Percentiles rank a stretch among this genome's conserved stretches.
Conservation (phyloP, 2,113 vertebrate species). For the Casuarius casuarius region DNA sequence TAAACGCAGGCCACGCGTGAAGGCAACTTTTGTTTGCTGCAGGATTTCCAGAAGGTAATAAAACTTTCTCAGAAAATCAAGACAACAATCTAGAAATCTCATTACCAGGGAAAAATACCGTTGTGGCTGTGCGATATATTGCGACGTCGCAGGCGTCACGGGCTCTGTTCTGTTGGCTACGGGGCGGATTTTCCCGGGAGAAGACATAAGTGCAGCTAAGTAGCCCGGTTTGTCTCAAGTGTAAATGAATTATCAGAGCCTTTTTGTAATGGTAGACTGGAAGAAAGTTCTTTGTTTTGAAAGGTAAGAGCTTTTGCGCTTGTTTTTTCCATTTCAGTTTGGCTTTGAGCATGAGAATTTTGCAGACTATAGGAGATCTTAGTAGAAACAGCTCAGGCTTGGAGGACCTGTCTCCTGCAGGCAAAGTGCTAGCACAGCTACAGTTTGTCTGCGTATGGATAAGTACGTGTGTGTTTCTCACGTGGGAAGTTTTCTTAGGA, state of each 20-base stretch:
- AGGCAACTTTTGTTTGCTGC: background rate
- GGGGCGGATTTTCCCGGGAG: background rate
- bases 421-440: background rate
- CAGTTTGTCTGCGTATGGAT: background rate
- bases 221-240: background rate
- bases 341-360: background rate
- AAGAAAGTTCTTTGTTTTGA: conserved; percentile 2
- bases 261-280: background rate
- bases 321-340: background rate
- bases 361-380: background rate
- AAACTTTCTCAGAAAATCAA: background rate
- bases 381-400: background rate
- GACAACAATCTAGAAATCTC: background rate
- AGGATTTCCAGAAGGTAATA: background rate
- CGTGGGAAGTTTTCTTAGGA: background rate
- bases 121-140: background rate
- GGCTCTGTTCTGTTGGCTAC: background rate
- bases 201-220: background rate
- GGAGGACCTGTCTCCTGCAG: background rate
- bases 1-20: rapidly evolving
- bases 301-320: background rate
- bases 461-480: background rate
- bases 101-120: background rate
- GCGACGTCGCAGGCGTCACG: background rate
- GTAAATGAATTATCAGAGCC: background rate